A percentile compares a stretch with the other conserved stretches of the same genome.
These are phyloP conservation scores for Ochotona curzoniae DNA, from an alignment of 2,113 vertebrate genomes.

Conservation along the genomic window DNA sequence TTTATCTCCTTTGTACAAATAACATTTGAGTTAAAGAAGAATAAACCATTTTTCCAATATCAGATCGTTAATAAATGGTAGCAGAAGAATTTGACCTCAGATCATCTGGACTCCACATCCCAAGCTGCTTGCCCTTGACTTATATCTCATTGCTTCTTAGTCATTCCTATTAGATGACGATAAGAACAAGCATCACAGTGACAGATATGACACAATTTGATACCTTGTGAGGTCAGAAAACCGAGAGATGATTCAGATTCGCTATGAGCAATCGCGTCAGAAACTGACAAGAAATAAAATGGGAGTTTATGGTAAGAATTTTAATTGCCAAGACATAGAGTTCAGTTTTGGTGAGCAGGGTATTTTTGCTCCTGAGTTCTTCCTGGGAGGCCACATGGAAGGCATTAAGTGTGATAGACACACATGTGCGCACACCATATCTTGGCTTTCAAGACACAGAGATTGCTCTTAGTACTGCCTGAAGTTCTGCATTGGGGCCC, in stretches of 20 bases:
- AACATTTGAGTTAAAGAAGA: background rate
- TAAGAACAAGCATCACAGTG: background rate
- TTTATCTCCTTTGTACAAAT: constrained; percentile 9
- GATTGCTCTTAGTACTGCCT: background rate
- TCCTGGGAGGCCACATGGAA: background rate
- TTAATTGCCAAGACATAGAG: background rate
- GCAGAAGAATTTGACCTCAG: background rate
- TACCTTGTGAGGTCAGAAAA: background rate
- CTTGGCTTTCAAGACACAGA: background rate
- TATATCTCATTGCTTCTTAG: background rate
- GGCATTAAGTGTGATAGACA: background rate
- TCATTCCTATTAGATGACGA: background rate
- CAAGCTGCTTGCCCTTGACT: background rate
- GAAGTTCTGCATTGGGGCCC: background rate
- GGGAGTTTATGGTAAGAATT: background rate
- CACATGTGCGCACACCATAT: background rate
- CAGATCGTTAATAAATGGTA: background rate
- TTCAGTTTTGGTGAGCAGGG: background rate
- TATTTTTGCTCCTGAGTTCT: background rate
- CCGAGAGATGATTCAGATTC: background rate
- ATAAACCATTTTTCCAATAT: background rate
- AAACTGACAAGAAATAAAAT: constrained; percentile 16
- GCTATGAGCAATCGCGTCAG: background rate
- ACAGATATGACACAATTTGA: background rate
- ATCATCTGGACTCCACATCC: background rate